Conservation (phyloP, 2,113 vertebrate species). For the Felis catus region DNA sequence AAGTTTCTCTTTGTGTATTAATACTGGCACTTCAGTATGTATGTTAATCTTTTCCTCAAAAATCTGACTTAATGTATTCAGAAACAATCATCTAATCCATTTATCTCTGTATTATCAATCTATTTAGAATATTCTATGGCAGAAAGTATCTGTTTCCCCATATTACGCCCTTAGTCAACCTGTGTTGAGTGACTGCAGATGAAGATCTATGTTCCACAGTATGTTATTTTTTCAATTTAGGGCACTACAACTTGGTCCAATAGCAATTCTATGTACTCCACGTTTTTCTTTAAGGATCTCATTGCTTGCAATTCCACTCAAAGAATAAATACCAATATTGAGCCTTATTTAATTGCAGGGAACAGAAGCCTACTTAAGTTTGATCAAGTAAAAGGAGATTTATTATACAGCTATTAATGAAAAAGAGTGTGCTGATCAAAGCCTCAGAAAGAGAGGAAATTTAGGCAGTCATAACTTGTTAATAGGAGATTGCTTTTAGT, state of each 20-base stretch:
- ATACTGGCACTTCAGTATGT: not conserved
- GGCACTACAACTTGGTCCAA: not conserved
- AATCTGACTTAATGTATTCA: not conserved
- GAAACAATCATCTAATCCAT: not conserved
- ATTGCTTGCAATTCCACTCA: not conserved
- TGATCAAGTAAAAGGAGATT: not conserved
- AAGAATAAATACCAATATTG: not conserved
- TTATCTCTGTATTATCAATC: not conserved
- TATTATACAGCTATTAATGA: not conserved
- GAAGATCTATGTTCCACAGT: not conserved
- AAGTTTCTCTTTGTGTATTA: not conserved
- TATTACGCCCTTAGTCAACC: not conserved
- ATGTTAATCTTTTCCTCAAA: not conserved
- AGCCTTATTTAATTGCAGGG: not conserved
- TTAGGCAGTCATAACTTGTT: not conserved
- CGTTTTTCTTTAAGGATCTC: not conserved
- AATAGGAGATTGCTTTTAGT: not conserved
- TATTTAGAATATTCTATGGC: not conserved
- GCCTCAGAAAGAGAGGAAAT: not conserved
- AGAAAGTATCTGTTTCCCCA: not conserved
- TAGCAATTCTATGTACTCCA: not conserved
- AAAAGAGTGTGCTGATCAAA: not conserved
- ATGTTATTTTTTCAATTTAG: not conserved
- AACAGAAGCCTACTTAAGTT: not conserved
- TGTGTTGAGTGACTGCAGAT: not conserved